Conservation (phyloP, 2,113 vertebrate species). For the Pterocles gutturalis region DNA sequence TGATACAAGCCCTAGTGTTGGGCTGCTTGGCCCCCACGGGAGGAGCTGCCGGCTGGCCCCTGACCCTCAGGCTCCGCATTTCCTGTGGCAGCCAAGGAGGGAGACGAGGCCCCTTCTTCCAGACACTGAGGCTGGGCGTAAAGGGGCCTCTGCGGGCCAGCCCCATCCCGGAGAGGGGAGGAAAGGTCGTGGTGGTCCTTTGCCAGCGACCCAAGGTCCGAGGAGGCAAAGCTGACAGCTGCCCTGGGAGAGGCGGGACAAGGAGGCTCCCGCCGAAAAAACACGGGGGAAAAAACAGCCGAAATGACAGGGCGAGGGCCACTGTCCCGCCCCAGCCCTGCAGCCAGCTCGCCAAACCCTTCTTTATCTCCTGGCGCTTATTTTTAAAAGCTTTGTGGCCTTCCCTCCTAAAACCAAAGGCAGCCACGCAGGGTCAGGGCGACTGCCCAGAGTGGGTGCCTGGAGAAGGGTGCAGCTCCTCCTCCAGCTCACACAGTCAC, state of each 20-base stretch:
- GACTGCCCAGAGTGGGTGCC: not conserved
- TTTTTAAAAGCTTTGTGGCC: slow-evolving; percentile 65
- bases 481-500: not conserved
- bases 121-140: not conserved
- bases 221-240: not conserved
- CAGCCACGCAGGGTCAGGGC: not conserved
- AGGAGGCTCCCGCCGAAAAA: not conserved
- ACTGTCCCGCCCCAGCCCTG: not conserved
- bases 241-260: not conserved
- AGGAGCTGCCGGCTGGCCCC: slow-evolving; percentile 62
- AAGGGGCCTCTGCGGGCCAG: not conserved
- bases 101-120: slow-evolving; percentile 58
- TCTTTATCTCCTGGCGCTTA: slow-evolving; percentile 56
- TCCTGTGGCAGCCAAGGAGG: slow-evolving; percentile 57
- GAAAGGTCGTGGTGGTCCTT: not conserved
- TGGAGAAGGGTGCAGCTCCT: not conserved
- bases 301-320: not conserved
- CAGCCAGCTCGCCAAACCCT: slow-evolving; percentile 28
- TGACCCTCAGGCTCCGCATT: slow-evolving; percentile 65
- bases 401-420: slow-evolving; percentile 62
- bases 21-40: slow-evolving; percentile 29
- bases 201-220: not conserved
- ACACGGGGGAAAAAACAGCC: too few species aligned
- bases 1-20: not conserved
- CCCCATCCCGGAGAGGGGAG: not conserved